phyloP scores from a whole-genome alignment of 2,888 invertebrate species.

The Aphodius sticticus region DNA sequence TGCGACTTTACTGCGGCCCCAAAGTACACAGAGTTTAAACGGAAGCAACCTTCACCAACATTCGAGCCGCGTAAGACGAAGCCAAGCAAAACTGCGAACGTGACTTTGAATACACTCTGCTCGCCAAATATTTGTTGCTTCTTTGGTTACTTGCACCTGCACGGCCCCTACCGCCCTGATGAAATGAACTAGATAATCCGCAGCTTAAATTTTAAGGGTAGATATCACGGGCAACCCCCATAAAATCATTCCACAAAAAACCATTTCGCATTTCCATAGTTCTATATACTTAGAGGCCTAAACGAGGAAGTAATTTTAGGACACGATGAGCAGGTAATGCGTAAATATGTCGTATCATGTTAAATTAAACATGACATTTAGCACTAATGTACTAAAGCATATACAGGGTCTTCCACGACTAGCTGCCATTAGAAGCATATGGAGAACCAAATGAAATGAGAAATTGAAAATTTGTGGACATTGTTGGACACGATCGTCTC shows the following conservation, averaged over 20 bases:
- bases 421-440: too few species aligned
- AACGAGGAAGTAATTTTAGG: not conserved
- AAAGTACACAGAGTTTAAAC: slow-evolving; percentile 51
- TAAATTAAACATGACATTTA: too few species aligned
- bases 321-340: too few species aligned
- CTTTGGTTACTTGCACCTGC: slow-evolving; percentile 58
- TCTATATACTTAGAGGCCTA: not conserved
- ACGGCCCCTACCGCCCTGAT: slow-evolving; percentile 45
- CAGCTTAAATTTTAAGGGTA: not conserved
- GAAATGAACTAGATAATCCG: slow-evolving; percentile 33
- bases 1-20: slow-evolving; percentile 47
- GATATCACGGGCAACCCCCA: not conserved
- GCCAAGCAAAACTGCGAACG: slow-evolving; percentile 59
- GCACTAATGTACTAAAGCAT: too few species aligned
- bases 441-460: too few species aligned
- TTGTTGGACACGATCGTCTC: too few species aligned
- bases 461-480: too few species aligned
- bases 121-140: slow-evolving; percentile 60
- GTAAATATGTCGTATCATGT: too few species aligned
- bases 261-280: not conserved
- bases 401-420: too few species aligned
- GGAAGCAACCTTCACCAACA: slow-evolving; percentile 49
- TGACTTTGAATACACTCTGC: slow-evolving; percentile 59
- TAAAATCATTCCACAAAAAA: not conserved
- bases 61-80: slow-evolving; percentile 58